Base-by-base conservation (phyloP, 2,113 vertebrate genomes). In the Silurus glanis region DNA sequence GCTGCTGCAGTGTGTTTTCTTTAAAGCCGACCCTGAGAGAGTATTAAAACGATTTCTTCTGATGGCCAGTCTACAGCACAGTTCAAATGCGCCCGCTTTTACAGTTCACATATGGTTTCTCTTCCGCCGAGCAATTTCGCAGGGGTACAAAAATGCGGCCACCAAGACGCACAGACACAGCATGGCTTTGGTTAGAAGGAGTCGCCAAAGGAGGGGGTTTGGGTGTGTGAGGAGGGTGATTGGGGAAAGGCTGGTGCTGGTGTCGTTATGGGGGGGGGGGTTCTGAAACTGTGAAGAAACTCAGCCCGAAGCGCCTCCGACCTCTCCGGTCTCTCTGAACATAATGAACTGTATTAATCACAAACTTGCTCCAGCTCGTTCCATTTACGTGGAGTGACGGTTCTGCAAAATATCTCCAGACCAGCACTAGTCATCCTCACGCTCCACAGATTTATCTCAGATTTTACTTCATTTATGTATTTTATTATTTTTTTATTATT, bases 41-140 rank as follows among this genome's bases (percentile, higher is more conserved):
- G 84, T 86, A 85, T 86, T 86, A 89, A 87, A 91, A 66, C 71
- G 83, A 80, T 88, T 89, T 84, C 74, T 88, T 91, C 82, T 90
- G 88, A 89, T 83, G 89, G 89, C 82, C 89, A 91, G 84, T 91
- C 90, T 91, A 91, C 90, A 91, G 90, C 89, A 89, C 87, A 91
- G 90, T 91, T 91, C 87, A 91, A 91, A 91, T 91, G 84, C 83
- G 62, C 86, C 84, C 79, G 83, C 85, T 91, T 91, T 89, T 91
- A 89, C 89, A 87, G 84, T 90, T 82, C 84, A 91, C 90, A 91
- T 91, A 89, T 91, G 90, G 90, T 90, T 91, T 85, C 89, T 87
- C 83, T 90, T 91, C 86, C 82, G 85, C 87, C 45, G 82, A 86
- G 86, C 89, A 90, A 91, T 91, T 90, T 91, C 67, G 51, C 83